Evolutionary conservation across 2,797 vertebrate genomes (phyloP).

Genomic region (Cynopterus sphinx): DNA sequence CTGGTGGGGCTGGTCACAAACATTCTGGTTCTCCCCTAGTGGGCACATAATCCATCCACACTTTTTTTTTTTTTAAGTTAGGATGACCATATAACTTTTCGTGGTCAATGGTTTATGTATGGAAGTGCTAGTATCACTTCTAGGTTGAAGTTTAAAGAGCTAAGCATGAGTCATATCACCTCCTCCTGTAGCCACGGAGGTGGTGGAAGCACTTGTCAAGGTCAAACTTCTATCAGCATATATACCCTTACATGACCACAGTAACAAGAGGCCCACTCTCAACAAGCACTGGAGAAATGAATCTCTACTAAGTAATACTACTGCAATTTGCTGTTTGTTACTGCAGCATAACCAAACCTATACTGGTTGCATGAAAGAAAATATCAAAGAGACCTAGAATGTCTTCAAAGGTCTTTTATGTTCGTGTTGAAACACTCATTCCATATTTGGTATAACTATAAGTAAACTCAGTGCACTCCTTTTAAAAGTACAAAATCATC

Average conservation of each 20-base stretch:
- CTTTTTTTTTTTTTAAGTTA: constrained; percentile 3
- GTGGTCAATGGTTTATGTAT: background rate
- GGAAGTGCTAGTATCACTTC: background rate
- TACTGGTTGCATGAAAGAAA: background rate
- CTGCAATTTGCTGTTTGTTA: background rate
- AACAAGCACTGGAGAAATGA: background rate
- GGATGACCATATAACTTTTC: background rate
- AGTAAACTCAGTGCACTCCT: background rate
- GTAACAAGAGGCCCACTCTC: background rate
- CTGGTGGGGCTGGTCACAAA: background rate
- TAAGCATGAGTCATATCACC: background rate
- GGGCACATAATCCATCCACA: background rate
- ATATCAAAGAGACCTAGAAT: background rate
- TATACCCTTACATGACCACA: background rate
- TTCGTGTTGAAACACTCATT: background rate
- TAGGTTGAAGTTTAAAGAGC: background rate
- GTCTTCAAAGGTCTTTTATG: background rate
- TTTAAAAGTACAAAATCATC: background rate
- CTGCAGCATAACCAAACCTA: background rate
- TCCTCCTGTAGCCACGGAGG: background rate
- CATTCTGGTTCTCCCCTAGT: background rate
- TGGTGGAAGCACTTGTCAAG: background rate
- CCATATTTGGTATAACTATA: background rate
- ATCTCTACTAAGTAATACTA: background rate
- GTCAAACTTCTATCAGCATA: background rate